Conservation (phyloP, 1,140 invertebrate species). For the Trichoplusia ni region DNA sequence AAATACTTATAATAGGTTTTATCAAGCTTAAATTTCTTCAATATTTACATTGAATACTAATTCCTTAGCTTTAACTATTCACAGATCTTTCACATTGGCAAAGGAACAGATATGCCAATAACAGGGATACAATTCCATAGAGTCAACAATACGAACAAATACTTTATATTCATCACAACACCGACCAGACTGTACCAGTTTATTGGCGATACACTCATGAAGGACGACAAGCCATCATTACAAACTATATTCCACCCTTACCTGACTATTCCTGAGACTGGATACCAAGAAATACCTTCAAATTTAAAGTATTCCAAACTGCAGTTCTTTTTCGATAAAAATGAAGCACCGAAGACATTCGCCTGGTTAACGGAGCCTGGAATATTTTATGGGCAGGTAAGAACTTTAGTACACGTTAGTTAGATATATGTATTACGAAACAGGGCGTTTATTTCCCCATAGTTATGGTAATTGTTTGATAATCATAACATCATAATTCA, state of each 20-base stretch:
- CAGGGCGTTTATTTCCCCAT: too few species aligned
- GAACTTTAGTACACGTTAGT: too few species aligned
- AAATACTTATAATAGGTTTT: too few species aligned
- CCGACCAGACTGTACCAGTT: constrained; percentile 93
- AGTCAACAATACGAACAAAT: constrained; percentile 86
- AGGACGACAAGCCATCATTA: constrained; percentile 90
- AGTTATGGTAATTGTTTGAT: too few species aligned
- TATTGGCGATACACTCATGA: constrained; percentile 86
- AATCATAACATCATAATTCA: too few species aligned
- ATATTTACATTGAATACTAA: too few species aligned
- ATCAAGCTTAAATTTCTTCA: too few species aligned
- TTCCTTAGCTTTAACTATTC: constrained; percentile 30
- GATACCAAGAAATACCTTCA: constrained; percentile 89
- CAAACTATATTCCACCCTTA: constrained; percentile 92
- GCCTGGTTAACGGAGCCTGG: constrained; percentile 92
- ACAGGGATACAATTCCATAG: constrained; percentile 93
- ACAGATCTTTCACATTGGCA: constrained; percentile 93
- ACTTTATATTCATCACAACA: constrained; percentile 92
- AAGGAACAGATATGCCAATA: constrained; percentile 88
- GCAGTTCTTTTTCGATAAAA: constrained; percentile 88
- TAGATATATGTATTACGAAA: too few species aligned
- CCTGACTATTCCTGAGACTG: constrained; percentile 87
- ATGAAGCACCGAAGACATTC: constrained; percentile 88
- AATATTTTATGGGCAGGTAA: constrained; percentile 87
- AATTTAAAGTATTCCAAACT: constrained; percentile 90